These are phyloP conservation scores for Drosophila varians DNA, from an alignment of 1,140 invertebrate genomes.

Conservation along the genomic window DNA sequence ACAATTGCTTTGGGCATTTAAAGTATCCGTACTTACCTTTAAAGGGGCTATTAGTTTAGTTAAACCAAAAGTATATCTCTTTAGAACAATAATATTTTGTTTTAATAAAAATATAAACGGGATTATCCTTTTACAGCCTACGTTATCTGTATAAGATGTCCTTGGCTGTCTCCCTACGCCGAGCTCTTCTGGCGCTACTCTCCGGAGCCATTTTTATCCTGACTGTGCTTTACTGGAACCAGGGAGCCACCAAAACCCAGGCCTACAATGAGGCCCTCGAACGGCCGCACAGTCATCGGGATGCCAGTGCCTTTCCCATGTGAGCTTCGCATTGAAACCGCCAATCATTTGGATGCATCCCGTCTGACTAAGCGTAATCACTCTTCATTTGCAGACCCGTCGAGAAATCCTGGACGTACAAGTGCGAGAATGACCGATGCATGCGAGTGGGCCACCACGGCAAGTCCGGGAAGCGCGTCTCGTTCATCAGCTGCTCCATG, in stretches of 20 bases:
- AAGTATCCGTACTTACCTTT: neutral
- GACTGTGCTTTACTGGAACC: conserved; percentile 82
- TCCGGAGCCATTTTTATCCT: conserved; percentile 73
- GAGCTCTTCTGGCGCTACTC: conserved; percentile 70
- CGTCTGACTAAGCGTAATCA: neutral
- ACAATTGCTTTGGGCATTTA: neutral
- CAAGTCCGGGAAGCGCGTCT: conserved; percentile 68
- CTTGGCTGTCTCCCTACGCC: conserved; percentile 78
- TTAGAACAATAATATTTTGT: neutral
- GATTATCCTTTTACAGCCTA: conserved; percentile 68
- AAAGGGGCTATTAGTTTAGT: neutral
- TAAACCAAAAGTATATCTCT: neutral
- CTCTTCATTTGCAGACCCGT: conserved; percentile 61
- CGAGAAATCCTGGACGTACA: conserved; percentile 82
- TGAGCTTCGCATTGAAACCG: conserved; percentile 38
- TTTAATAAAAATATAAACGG: no score
- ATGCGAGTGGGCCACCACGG: conserved; percentile 59
- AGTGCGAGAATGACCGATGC: conserved; percentile 78
- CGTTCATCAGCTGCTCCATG: conserved; percentile 82
- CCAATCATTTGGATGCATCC: neutral
- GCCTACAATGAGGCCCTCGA: conserved; percentile 61
- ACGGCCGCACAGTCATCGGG: conserved; percentile 52
- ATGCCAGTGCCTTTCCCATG: conserved; percentile 53
- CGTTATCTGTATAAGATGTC: conserved; percentile 83
- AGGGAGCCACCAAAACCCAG: conserved; percentile 68